These are phyloP conservation scores for Cryptocheilus praepositus DNA, from an alignment of 2,888 invertebrate genomes.

Conservation along the genomic window DNA sequence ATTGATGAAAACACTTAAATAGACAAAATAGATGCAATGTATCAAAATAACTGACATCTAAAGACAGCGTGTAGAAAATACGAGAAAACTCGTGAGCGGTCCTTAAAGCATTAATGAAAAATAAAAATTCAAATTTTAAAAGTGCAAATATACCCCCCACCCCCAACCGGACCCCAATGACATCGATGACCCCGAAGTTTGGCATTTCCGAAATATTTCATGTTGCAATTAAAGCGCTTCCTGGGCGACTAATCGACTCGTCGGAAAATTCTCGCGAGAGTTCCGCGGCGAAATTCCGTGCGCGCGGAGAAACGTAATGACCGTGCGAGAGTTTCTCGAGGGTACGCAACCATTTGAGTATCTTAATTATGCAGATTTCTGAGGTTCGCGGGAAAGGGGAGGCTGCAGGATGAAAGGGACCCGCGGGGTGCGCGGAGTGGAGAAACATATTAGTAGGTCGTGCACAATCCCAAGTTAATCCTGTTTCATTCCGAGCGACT, in stretches of 20 bases:
- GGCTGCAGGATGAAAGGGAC: neutral
- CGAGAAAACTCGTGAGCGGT: no score
- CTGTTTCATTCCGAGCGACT: conserved; percentile 34
- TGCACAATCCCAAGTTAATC: conserved; percentile 41
- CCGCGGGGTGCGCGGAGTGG: neutral
- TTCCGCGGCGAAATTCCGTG: conserved; percentile 14
- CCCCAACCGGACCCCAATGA: no score
- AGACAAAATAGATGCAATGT: no score
- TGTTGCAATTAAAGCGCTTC: neutral
- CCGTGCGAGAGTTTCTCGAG: conserved; percentile 21
- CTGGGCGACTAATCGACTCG: conserved; percentile 9
- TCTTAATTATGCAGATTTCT: conserved; percentile 48
- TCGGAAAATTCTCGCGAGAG: conserved; percentile 16
- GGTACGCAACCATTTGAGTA: conserved; percentile 32
- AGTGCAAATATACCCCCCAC: no score
- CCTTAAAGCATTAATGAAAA: no score
- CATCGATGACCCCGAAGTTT: no score
- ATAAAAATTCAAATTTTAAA: no score
- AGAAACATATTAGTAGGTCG: conserved; percentile 37
- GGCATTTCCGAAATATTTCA: neutral
- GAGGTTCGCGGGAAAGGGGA: conserved; percentile 21
- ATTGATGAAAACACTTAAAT: no score
- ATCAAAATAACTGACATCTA: no score
- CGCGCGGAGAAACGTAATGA: conserved; percentile 25
- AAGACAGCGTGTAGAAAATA: no score